A percentile compares a stretch with the other conserved stretches of the same genome.
Evolutionary conservation across 2,113 vertebrate species (phyloP).

Genomic region (Mesoclemmys tuberculata): DNA sequence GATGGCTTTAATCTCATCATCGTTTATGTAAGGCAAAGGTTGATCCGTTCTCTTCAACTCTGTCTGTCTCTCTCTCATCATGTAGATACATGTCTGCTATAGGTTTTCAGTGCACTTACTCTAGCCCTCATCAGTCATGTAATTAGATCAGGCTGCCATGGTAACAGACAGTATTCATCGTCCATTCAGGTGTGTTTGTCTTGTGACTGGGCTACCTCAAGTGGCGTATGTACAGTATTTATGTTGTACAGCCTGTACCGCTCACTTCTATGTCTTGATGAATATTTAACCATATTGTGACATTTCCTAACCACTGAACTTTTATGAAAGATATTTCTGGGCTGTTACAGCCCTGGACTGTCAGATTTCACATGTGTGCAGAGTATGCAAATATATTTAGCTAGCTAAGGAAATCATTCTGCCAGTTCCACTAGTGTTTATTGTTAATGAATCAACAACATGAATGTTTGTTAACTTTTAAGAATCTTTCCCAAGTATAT

Average conservation of each 20-base stretch:
- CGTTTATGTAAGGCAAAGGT: slow-evolving; percentile 61
- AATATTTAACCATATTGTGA: neutral
- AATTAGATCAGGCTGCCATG: slow-evolving; percentile 88
- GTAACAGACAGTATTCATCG: slow-evolving; percentile 83
- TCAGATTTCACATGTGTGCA: slow-evolving; percentile 7
- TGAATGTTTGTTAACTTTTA: slow-evolving; percentile 45
- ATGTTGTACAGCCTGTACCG: neutral
- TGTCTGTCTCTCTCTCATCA: slow-evolving; percentile 60
- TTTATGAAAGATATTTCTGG: slow-evolving; percentile 38
- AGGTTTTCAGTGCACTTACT: slow-evolving; percentile 77
- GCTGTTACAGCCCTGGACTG: neutral
- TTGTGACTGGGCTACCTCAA: slow-evolving; percentile 57
- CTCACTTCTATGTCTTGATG: slow-evolving; percentile 4
- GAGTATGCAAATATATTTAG: slow-evolving; percentile 39
- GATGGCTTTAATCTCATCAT: slow-evolving; percentile 26
- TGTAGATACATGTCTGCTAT: slow-evolving; percentile 77
- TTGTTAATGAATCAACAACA: slow-evolving; percentile 64
- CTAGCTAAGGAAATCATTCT: slow-evolving; percentile 40
- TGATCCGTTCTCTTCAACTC: slow-evolving; percentile 39
- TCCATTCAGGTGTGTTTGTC: slow-evolving; percentile 82
- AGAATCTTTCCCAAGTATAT: slow-evolving; percentile 48
- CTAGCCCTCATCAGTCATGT: slow-evolving; percentile 81
- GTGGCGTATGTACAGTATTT: slow-evolving; percentile 20
- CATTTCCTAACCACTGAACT: slow-evolving; percentile 34
- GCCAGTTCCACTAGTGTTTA: slow-evolving; percentile 34